These are phyloP conservation scores for Meta bourneti DNA, from an alignment of 2,888 invertebrate species.

Conservation along the genomic window DNA sequence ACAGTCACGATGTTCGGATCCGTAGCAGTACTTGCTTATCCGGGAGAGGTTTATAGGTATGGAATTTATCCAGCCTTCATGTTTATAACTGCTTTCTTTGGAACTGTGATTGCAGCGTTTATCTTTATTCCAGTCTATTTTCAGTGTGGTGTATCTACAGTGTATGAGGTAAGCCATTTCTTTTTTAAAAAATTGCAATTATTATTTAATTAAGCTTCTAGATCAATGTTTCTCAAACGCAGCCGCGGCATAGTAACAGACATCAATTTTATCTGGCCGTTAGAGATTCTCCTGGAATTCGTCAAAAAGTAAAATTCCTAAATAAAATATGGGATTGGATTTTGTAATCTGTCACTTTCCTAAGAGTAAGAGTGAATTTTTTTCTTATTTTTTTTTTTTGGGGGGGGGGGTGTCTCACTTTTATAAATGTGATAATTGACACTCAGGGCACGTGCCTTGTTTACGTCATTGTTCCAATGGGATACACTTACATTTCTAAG, in stretches of 20 bases:
- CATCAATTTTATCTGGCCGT: background rate
- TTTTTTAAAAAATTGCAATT: background rate
- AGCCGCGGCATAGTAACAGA: background rate
- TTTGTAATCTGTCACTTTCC: too few relatives aligned
- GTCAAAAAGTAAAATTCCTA: background rate
- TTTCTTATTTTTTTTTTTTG: too few relatives aligned
- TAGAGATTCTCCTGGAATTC: background rate
- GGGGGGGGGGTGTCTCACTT: too few relatives aligned
- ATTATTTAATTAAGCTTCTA: background rate
- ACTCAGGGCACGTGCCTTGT: too few relatives aligned
- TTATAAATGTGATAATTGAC: too few relatives aligned
- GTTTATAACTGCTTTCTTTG: background rate
- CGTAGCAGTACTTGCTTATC: background rate
- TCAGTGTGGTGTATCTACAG: conserved; percentile 10
- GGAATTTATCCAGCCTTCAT: background rate
- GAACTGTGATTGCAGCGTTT: background rate
- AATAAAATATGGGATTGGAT: too few relatives aligned
- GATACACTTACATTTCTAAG: too few relatives aligned
- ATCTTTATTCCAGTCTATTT: conserved; percentile 45
- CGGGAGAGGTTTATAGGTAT: conserved; percentile 39
- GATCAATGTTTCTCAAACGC: background rate
- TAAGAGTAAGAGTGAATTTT: too few relatives aligned
- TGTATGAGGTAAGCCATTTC: conserved; percentile 37
- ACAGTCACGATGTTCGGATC: background rate
- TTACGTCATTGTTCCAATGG: too few relatives aligned